Base-by-base conservation (phyloP, 1,140 invertebrate species). In the Drosophila mayri region DNA sequence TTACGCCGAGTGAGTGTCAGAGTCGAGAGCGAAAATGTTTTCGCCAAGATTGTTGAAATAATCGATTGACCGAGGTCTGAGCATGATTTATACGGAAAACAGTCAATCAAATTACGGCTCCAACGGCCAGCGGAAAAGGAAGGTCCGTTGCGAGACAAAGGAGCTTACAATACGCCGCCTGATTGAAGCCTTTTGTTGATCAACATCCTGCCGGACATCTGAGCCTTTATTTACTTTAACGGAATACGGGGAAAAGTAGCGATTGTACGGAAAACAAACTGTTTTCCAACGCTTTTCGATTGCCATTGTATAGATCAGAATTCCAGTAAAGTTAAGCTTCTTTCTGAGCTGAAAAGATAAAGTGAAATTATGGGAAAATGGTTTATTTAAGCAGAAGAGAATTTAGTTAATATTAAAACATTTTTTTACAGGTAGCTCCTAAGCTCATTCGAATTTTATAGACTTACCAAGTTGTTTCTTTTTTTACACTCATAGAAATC, bases 31-130 rank as follows among this genome's bases (percentile, higher is more conserved):
- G 67, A 72, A 72, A 54, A 77, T 63, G 47, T 50, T 72, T 67
- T 60, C 70, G 30, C 67, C 66, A 73, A 72, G 70, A 73, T 72
- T 73, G 70, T 72, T 50, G 66, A 50, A 73, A 73, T 73, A 72
- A 59, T 73, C 67, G 70, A 72, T 73, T 72, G 70, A 50, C 70
- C 61, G 30, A 49, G 16, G 52, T 28, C 54, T n/a, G 43, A 28
- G 66, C 70, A 70, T 60, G 70, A 73, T 73, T 73, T 73, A 73
- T 72, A 50, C 67, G 30, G 67, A 50, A 60, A 73, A 72, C 70
- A 73, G 70, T 73, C 70, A 73, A 73, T 73, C 70, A 73, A 58
- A 73, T 73, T 72, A 72, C 43, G 44, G n/a, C 52, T n/a, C 14
- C 25, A 25, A 9, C 35, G 8, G 8, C 6, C 28, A 28, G 38